These are phyloP conservation scores for Haemorhous mexicanus DNA, from an alignment of 2,113 vertebrate species.

Conservation along the genomic window DNA sequence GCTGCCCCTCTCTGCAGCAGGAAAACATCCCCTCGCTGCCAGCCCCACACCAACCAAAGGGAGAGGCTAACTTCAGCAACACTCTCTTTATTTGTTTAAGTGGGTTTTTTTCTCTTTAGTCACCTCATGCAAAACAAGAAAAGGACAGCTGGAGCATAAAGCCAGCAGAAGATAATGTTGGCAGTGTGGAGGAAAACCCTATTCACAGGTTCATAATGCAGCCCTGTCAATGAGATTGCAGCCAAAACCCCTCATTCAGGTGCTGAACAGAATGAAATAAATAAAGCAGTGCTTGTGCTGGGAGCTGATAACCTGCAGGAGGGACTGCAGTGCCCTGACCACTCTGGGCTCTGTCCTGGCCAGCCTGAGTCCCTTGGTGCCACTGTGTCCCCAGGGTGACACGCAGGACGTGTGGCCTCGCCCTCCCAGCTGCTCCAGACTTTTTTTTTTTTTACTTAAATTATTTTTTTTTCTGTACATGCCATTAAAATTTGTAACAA, in stretches of 20 bases:
- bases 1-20: background rate
- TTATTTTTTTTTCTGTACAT: background rate
- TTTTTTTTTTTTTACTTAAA: accelerated
- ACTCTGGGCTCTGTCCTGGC: accelerated
- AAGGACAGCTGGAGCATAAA: background rate
- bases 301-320: background rate
- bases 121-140: background rate
- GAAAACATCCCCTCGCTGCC: background rate
- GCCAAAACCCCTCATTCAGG: background rate
- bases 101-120: background rate
- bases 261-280: background rate
- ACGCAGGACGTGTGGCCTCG: accelerated
- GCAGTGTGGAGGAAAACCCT: background rate
- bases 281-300: accelerated
- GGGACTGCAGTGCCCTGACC: too few relatives aligned
- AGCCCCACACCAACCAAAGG: background rate
- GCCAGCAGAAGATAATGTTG: background rate
- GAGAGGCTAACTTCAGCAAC: background rate
- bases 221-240: background rate
- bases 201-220: background rate
- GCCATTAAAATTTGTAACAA: background rate
- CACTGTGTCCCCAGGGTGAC: accelerated
- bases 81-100: background rate
- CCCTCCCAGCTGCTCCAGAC: accelerated
- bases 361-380: accelerated